phyloP scores from a whole-genome alignment of 2,888 invertebrate species.

The Polymixis lichenea region DNA sequence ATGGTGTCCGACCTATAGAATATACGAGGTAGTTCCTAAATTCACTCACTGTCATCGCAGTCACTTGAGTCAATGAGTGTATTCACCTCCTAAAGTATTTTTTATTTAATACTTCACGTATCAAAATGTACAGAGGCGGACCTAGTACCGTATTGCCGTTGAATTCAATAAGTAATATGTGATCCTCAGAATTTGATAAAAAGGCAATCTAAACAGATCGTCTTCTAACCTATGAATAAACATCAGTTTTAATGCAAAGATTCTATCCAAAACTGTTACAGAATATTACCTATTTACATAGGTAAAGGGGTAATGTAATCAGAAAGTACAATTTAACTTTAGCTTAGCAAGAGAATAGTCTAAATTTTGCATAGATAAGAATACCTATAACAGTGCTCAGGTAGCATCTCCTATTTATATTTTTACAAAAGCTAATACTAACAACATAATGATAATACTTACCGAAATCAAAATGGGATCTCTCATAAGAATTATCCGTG shows the following conservation, averaged over 20 bases:
- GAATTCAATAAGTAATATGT: not conserved
- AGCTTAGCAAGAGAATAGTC: slow-evolving; percentile 5
- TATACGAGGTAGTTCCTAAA: not conserved
- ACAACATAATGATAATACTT: not conserved
- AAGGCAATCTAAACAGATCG: not conserved
- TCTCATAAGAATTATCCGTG: not conserved
- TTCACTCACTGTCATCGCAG: not conserved
- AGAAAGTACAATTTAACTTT: slow-evolving; percentile 34
- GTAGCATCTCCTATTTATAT: not conserved
- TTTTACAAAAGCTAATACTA: slow-evolving; percentile 4
- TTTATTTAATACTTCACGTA: no score
- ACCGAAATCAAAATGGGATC: not conserved
- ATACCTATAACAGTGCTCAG: not conserved
- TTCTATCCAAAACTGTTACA: slow-evolving; percentile 19
- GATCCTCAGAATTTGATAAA: not conserved
- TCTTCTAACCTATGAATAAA: not conserved
- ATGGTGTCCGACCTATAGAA: no score
- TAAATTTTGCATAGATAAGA: slow-evolving; percentile 9
- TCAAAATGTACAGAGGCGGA: no score
- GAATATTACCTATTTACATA: slow-evolving; percentile 48
- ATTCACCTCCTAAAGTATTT: not conserved
- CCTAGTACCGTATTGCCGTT: not conserved
- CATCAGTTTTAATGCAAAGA: slow-evolving; percentile 17
- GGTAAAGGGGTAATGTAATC: slow-evolving; percentile 42
- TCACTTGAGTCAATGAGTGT: not conserved